Conservation (phyloP, 2,797 vertebrate genomes). For the Poeciliopsis infans region DNA sequence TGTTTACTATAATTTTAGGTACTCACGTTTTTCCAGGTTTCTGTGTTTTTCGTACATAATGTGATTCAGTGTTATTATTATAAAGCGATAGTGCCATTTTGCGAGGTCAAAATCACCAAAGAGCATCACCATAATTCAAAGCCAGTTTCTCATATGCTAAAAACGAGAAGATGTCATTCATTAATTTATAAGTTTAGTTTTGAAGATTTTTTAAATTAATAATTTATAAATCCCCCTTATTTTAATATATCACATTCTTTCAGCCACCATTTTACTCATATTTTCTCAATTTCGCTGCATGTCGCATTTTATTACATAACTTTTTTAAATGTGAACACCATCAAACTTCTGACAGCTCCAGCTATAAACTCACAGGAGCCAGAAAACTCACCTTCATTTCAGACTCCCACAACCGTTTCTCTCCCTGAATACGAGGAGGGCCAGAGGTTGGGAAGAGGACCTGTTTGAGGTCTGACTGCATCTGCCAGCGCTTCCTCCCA, state of each 20-base stretch:
- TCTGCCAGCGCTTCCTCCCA: constrained; percentile 75
- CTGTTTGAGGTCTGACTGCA: constrained; percentile 72
- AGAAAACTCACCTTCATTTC: constrained; percentile 51
- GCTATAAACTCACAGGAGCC: constrained; percentile 6
- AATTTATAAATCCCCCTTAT: background rate
- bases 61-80: background rate
- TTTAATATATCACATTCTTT: background rate
- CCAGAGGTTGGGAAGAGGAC: constrained; percentile 70
- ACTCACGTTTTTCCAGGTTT: background rate
- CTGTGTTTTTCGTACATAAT: background rate
- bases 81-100: background rate
- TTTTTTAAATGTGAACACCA: constrained; percentile 11
- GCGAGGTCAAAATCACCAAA: background rate
- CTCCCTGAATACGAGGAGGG: constrained; percentile 49
- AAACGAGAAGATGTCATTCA: background rate
- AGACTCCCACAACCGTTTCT: constrained; percentile 48
- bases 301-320: background rate
- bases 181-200: background rate
- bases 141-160: background rate
- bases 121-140: background rate
- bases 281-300: background rate
- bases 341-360: constrained; percentile 39
- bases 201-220: background rate
- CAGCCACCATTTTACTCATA: background rate
- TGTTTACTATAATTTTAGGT: too few relatives aligned